Base-by-base conservation (phyloP, 2,797 vertebrate genomes). In the Sebastes taczanowskii region DNA sequence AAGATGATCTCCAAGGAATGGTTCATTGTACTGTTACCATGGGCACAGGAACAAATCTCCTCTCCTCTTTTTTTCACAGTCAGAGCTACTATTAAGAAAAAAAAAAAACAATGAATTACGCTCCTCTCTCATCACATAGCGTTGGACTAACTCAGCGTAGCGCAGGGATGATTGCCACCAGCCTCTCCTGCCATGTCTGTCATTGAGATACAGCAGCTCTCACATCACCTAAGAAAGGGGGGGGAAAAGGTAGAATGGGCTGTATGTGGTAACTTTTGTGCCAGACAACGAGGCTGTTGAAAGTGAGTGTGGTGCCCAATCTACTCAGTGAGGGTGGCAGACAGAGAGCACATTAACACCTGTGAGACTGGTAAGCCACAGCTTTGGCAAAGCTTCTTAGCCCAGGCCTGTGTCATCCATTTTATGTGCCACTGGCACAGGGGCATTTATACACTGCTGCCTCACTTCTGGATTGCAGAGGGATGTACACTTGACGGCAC, bases 341-440 rank as follows among this genome's bases (percentile, higher is more conserved):
- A 89, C 90, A 88, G 85, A 86, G 88, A 64, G 71, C 91, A 94
- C 91, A 92, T 92, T 93, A 94, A 94, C 94, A 95, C 93, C 94
- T 94, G 91, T 87, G 93, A 92, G 86, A 85, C 85, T 87, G 78
- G 82, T 91, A 93, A 91, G 81, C 90, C 80, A 80, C 78, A 83
- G 91, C 86, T 94, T 92, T 94, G 92, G 90, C 83, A 94, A 94
- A 93, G 90, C 92, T 82, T 93, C 93, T 94, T 90, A 94, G 84
- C 82, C 68, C 75, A 75, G 85, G 74, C 74, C 81, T 83, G 77
- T 88, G 86, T 87, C 88, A 93, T 93, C 92, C 89, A 87, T 87
- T 89, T 89, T 80, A 74, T 82, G 86, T 89, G 87, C 86, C 85
- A 73, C 83, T 56, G 86, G 89, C 89, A 91, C 81, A 81, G 86